phyloP scores from a whole-genome alignment of 2,113 vertebrate genomes.

The Carassius auratus region DNA sequence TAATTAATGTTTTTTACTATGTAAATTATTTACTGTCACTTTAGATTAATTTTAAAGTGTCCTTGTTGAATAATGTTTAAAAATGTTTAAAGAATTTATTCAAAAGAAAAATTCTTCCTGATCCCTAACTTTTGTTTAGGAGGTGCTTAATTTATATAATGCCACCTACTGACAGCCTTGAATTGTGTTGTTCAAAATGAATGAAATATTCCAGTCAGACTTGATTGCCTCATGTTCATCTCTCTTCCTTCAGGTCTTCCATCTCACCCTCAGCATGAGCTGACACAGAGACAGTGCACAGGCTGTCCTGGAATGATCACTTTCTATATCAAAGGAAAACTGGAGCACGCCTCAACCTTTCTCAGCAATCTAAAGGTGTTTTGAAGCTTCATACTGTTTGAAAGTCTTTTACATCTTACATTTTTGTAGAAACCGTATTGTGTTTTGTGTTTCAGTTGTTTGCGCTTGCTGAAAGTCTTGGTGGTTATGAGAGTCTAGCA shows the following conservation, averaged over 20 bases:
- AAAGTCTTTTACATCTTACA: neutral
- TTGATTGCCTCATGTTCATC: neutral
- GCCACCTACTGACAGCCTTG: neutral
- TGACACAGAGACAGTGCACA: constrained; percentile 83
- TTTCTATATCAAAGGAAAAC: constrained; percentile 87
- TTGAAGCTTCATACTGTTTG: neutral
- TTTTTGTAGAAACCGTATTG: neutral
- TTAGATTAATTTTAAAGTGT: no score
- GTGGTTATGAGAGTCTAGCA: constrained; percentile 93
- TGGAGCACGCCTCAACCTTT: constrained; percentile 80
- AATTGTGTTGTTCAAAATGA: neutral
- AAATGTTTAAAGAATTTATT: no score
- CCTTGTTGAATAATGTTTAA: no score
- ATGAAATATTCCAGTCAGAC: neutral
- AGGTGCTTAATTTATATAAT: neutral
- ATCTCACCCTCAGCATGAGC: constrained; percentile 86
- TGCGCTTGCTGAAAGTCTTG: constrained; percentile 87
- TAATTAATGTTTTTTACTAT: no score
- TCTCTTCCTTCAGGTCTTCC: constrained; percentile 79
- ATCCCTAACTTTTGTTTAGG: no score
- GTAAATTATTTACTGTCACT: no score
- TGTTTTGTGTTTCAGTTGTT: constrained; percentile 78
- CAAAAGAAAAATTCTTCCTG: no score
- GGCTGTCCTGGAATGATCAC: constrained; percentile 88
- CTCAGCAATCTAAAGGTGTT: constrained; percentile 87